phyloP scores from a whole-genome alignment of 2,797 vertebrate genomes.

The Bradypodion ventrale region DNA sequence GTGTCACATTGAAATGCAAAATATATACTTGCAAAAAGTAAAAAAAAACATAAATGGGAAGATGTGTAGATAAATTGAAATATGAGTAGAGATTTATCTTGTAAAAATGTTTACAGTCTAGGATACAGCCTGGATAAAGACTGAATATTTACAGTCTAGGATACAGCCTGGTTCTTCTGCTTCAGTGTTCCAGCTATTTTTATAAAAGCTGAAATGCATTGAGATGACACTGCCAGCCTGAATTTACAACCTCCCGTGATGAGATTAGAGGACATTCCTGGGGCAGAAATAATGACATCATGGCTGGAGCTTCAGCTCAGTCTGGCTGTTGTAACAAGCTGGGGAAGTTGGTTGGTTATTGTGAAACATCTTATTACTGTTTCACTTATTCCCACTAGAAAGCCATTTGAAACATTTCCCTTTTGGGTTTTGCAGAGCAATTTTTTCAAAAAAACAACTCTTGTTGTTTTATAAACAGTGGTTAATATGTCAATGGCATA shows the following conservation, averaged over 20 bases:
- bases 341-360: neutral
- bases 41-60: neutral
- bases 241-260: conserved; percentile 3
- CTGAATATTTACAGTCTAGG: accelerated
- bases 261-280: conserved; percentile 11
- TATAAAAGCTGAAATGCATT: neutral
- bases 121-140: too few species aligned
- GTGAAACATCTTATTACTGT: neutral
- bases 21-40: neutral
- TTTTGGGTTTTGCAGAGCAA: neutral
- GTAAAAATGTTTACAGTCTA: too few species aligned
- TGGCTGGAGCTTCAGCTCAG: neutral
- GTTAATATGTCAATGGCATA: conserved; percentile 2
- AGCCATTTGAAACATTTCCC: neutral
- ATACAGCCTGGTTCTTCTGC: neutral
- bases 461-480: neutral
- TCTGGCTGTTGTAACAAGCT: neutral
- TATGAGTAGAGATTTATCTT: neutral
- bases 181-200: neutral
- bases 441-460: neutral
- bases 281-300: neutral
- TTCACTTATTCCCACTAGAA: neutral
- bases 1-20: neutral
- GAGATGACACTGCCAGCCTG: conserved; percentile 52
- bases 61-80: neutral